Percentiles rank a stretch among this genome's conserved stretches.
phyloP scores from a whole-genome alignment of 2,113 vertebrate genomes.

The Podocnemis expansa region DNA sequence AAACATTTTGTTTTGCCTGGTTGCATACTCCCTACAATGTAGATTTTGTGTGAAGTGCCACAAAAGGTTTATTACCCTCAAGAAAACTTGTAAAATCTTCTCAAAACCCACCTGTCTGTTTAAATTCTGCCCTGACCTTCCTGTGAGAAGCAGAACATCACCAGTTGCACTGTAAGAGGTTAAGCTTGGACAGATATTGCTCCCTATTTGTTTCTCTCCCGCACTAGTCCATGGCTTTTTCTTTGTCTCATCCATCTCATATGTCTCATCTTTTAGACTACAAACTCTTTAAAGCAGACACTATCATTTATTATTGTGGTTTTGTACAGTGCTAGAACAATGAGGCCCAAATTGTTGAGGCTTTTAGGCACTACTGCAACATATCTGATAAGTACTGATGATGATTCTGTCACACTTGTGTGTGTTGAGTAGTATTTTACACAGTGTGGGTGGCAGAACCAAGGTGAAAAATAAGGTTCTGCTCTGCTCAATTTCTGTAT shows the following conservation, averaged over 20 bases:
- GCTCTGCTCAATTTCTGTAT: background rate
- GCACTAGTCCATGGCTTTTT: background rate
- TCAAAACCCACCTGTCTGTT: too few relatives aligned
- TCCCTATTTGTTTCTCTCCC: background rate
- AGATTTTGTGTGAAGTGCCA: background rate
- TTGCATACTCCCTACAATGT: background rate
- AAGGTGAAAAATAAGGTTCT: background rate
- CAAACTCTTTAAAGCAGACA: background rate
- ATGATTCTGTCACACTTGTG: background rate
- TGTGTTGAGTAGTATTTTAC: background rate
- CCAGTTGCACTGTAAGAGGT: background rate
- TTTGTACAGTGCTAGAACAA: background rate
- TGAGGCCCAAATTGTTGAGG: background rate
- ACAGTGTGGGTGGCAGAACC: background rate
- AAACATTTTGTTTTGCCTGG: background rate
- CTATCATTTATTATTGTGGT: background rate
- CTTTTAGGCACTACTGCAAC: background rate
- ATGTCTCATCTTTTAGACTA: background rate
- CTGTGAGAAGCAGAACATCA: background rate
- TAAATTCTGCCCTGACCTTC: background rate
- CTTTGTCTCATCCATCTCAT: background rate
- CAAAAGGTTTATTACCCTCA: background rate
- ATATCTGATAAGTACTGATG: accelerated
- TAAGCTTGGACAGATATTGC: background rate
- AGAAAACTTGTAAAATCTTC: background rate